phyloP scores from a whole-genome alignment of 2,113 vertebrate species.

The Chlamydotis undulata region DNA sequence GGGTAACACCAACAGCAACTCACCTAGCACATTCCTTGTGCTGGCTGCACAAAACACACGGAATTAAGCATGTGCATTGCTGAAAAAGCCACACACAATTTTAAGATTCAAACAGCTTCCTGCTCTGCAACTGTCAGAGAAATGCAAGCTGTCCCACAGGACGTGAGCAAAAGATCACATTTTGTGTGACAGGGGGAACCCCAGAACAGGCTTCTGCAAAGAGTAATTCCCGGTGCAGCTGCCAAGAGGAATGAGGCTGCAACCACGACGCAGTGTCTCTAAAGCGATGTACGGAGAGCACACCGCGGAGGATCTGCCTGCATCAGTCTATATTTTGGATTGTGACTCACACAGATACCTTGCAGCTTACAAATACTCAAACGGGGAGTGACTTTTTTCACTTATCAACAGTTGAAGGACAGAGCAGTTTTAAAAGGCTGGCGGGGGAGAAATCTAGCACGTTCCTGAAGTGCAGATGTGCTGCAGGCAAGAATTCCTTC shows the following conservation, averaged over 20 bases:
- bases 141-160: not conserved
- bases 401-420: not conserved
- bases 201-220: not conserved
- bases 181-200: rapidly evolving
- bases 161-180: rapidly evolving
- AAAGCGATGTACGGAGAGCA: rapidly evolving
- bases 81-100: not conserved
- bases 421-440: not conserved
- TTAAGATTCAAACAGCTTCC: not conserved
- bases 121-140: not conserved
- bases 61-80: rapidly evolving
- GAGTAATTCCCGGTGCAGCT: not conserved
- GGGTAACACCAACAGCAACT: not conserved
- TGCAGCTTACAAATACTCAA: not conserved
- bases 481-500: not conserved
- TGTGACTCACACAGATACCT: not conserved
- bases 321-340: not conserved
- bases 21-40: not conserved
- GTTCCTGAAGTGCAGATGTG: not conserved
- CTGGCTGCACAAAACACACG: not conserved
- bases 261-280: not conserved
- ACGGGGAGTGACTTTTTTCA: not conserved
- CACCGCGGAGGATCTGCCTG: not conserved
- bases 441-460: not conserved
- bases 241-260: not conserved